Base-by-base conservation (phyloP, 2,113 vertebrate species). In the Limnothrissa miodon region DNA sequence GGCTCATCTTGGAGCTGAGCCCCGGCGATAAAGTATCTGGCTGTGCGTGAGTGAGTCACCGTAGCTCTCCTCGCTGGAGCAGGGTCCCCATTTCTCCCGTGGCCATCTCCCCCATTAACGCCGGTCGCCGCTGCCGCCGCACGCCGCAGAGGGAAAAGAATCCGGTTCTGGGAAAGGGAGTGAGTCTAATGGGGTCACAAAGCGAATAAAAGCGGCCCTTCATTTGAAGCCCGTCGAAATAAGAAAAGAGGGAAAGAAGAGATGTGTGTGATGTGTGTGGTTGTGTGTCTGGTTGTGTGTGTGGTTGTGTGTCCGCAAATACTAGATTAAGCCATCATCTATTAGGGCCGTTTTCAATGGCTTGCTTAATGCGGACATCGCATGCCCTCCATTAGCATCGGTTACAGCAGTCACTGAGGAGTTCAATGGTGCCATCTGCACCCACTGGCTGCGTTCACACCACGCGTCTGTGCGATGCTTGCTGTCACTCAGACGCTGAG, bases 131-230 rank as follows among this genome's bases (percentile, higher is more conserved):
- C n/a, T 9, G 56, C 8, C n/a, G 25, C 59, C 7, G 29, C 66
- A 25, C 23, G n/a, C 42, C 23, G 6, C 39, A 44, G 39, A 1
- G 4, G 45, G 78, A 44, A 25, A 23, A 74, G 29, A 81, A 81
- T 39, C 15, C 17, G 1, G 19, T 53, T 48, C 46, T 29, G 23
- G 33, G 8, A 81, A 23, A 56, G 13, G 25, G 25, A 29, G 80
- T 56, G 80, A 21, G 9, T 81, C 48, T 81, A 81, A 81, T 39
- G 17, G 48, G 80, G 80, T 51, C 48, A 62, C 51, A 59, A 42
- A 36, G 21, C 8, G 3, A 15, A 81, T 7, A 23, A 42, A 23
- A 39, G 19, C 45, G 51, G 51, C 15, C 33, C 23, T 53, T 33
- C 56, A n/a, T 23, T 74, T 74, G 33, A 74, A 74, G 17, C 33